phyloP scores from a whole-genome alignment of 2,888 invertebrate species.

The Scrobipalpa costella region DNA sequence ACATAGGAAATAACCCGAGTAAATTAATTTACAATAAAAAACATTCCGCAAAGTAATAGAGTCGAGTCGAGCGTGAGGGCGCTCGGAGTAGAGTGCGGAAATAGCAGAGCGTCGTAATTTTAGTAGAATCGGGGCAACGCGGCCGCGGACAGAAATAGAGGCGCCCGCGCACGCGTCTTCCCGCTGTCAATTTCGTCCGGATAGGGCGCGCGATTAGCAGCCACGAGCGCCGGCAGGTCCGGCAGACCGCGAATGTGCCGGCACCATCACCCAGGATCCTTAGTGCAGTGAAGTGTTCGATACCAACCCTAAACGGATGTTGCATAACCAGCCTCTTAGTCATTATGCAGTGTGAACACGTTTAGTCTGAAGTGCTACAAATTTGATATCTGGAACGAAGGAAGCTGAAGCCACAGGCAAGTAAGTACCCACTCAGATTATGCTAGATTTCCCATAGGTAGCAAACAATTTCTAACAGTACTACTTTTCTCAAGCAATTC shows the following conservation, averaged over 20 bases:
- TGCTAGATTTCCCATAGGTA: background rate
- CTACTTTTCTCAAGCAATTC: background rate
- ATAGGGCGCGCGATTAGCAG: conserved; percentile 74
- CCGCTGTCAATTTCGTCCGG: conserved; percentile 76
- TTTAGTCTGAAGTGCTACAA: conserved; percentile 37
- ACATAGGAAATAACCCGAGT: too few relatives aligned
- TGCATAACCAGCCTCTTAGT: conserved; percentile 49
- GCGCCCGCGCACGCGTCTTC: conserved; percentile 68
- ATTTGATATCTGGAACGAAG: conserved; percentile 31
- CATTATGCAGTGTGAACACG: conserved; percentile 11
- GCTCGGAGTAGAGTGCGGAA: conserved; percentile 74
- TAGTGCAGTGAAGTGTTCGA: conserved; percentile 50
- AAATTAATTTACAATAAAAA: conserved; percentile 19
- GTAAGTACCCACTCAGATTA: conserved; percentile 2
- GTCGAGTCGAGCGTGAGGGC: conserved; percentile 61
- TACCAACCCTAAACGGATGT: conserved; percentile 39
- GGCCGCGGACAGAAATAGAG: conserved; percentile 78
- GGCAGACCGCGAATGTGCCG: conserved; percentile 35
- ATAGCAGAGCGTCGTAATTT: conserved; percentile 78
- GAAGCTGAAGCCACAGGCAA: conserved; percentile 21
- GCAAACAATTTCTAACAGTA: background rate
- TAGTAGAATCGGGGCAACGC: conserved; percentile 81
- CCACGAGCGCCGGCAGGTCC: conserved; percentile 35
- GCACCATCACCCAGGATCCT: conserved; percentile 33
- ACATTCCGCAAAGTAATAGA: conserved; percentile 63